Conservation (phyloP, 1,140 invertebrate species). For the Lepidurus arcticus region DNA sequence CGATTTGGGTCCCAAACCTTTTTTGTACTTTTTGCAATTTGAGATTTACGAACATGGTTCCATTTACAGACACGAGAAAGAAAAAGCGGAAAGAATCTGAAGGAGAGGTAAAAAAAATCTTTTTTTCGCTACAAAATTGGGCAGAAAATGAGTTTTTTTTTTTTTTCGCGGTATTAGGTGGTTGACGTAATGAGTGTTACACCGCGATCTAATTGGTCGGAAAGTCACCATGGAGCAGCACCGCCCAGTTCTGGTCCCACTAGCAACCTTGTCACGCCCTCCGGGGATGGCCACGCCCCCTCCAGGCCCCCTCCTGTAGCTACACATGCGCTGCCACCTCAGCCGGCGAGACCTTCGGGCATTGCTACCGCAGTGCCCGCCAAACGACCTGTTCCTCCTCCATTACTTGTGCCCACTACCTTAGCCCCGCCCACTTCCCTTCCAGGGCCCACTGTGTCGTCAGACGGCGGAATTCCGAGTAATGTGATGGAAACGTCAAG, state of each 20-base stretch:
- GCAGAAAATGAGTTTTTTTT: not conserved
- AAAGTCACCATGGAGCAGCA: not conserved
- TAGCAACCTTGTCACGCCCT: not conserved
- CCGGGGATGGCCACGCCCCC: not conserved
- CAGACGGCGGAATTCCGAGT: not conserved
- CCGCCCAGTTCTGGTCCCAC: not conserved
- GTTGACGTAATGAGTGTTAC: slow-evolving; percentile 33
- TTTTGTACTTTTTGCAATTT: not conserved
- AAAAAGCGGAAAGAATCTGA: slow-evolving; percentile 33
- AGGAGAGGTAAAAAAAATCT: slow-evolving; percentile 30
- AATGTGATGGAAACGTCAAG: not conserved
- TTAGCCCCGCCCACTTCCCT: not conserved
- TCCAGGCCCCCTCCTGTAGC: not conserved
- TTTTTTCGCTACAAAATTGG: not conserved
- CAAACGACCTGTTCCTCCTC: not conserved
- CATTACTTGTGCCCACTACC: not conserved
- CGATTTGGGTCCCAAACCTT: not conserved
- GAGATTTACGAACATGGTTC: not conserved
- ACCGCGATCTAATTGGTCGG: slow-evolving; percentile 26
- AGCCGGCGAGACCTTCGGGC: not conserved
- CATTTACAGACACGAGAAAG: slow-evolving; percentile 18
- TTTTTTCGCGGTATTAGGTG: not conserved
- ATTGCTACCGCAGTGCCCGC: not conserved
- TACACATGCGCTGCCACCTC: not conserved
- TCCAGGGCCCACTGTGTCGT: not conserved